Evolutionary conservation across 2,888 invertebrate genomes (phyloP).

Genomic region (Aplocera efformata): DNA sequence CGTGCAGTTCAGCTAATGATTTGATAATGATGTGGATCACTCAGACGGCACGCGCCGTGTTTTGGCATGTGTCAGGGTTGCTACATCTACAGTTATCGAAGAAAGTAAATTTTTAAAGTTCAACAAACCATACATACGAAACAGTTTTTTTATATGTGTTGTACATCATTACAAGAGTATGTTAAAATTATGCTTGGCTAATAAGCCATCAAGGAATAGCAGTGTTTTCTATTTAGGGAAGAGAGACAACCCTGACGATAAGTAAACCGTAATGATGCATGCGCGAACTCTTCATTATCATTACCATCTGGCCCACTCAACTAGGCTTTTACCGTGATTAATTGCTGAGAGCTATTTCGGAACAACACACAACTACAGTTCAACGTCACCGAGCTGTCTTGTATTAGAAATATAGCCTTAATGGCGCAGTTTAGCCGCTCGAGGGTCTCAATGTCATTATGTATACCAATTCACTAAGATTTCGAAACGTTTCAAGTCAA

Average conservation of each 20-base stretch:
- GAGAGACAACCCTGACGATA: constrained; percentile 34
- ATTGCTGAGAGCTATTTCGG: constrained; percentile 30
- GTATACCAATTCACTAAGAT: constrained; percentile 46
- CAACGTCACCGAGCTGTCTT: constrained; percentile 5
- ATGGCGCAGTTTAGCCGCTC: constrained; percentile 41
- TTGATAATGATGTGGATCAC: constrained; percentile 44
- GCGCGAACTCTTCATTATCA: constrained; percentile 38
- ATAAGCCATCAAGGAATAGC: no score
- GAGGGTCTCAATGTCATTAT: constrained; percentile 48
- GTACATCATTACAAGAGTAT: no score
- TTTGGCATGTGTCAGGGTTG: constrained; percentile 34
- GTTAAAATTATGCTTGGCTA: no score
- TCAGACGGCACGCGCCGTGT: constrained; percentile 56
- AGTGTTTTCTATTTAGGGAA: background rate
- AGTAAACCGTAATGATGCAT: constrained; percentile 41
- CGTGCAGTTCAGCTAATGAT: background rate
- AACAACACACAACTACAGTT: constrained; percentile 14
- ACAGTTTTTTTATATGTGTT: no score
- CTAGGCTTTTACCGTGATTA: constrained; percentile 32
- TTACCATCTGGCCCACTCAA: constrained; percentile 38
- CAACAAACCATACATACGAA: no score
- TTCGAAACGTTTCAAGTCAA: constrained; percentile 47
- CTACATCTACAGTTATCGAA: constrained; percentile 7
- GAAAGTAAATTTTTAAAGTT: no score
- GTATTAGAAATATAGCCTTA: constrained; percentile 10